A percentile compares a stretch with the other conserved stretches of the same genome.
These are phyloP conservation scores for Astreopora myriophthalma DNA, from an alignment of 64 coral and sea anemone species.

Conservation along the genomic window DNA sequence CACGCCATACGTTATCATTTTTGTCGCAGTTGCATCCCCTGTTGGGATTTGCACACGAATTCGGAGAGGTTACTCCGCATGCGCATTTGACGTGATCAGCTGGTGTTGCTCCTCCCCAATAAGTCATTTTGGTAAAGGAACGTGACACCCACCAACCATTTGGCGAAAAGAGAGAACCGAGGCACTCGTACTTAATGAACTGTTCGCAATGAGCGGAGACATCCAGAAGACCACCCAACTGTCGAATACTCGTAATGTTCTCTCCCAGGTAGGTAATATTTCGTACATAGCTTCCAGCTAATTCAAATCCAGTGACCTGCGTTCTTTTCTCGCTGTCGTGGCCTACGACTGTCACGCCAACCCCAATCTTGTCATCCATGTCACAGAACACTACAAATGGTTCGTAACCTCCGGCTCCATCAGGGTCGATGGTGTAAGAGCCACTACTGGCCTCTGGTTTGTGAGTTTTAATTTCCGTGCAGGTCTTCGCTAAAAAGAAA, in stretches of 20 bases:
- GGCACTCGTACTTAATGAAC: not conserved
- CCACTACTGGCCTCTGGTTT: not conserved
- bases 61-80: not conserved
- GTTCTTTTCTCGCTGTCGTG: conserved; percentile 18
- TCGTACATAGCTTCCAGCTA: not conserved
- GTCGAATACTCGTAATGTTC: not conserved
- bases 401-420: not conserved
- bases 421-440: conserved; percentile 1
- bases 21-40: not conserved
- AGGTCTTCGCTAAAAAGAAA: not conserved
- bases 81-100: not conserved
- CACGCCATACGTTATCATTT: not conserved
- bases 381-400: conserved; percentile 23
- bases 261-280: not conserved
- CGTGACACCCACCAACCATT: not conserved
- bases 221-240: not conserved
- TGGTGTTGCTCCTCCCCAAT: not conserved
- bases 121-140: not conserved
- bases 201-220: not conserved
- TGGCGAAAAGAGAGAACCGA: not conserved
- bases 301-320: not conserved
- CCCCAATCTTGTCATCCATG: not conserved
- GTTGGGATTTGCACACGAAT: not conserved
- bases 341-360: conserved; percentile 59
- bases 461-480: not conserved